A percentile compares a stretch with the other conserved stretches of the same genome.
Conservation (phyloP, 1,140 invertebrate species). For the Bombus turneri region DNA sequence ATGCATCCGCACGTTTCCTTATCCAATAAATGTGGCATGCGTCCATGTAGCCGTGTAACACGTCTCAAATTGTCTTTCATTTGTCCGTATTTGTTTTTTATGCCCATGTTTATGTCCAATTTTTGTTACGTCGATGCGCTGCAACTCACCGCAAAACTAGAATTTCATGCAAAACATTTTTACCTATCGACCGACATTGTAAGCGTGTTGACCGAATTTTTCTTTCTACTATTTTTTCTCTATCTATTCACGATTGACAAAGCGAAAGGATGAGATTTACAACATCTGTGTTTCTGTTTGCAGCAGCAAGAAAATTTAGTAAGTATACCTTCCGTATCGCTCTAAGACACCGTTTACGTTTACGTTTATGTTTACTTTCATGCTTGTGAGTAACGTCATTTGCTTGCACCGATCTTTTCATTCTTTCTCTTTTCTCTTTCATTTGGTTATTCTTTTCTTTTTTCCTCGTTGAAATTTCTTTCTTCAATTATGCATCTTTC, state of each 20-base stretch:
- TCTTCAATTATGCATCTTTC: slow-evolving; percentile 4
- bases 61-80: slow-evolving; percentile 35
- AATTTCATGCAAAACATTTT: slow-evolving; percentile 19
- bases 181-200: slow-evolving; percentile 43
- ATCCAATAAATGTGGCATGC: slow-evolving; percentile 73
- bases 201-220: slow-evolving; percentile 15
- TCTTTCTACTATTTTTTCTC: background rate
- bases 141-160: background rate
- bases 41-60: slow-evolving; percentile 65
- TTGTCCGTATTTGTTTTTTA: slow-evolving; percentile 30
- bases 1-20: slow-evolving; percentile 72
- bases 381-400: slow-evolving; percentile 61
- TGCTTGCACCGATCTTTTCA: slow-evolving; percentile 10
- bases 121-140: slow-evolving; percentile 18
- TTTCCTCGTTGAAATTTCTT: background rate
- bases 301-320: slow-evolving; percentile 89
- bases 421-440: background rate
- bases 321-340: slow-evolving; percentile 82
- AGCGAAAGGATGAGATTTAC: slow-evolving; percentile 53
- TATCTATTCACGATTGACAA: slow-evolving; percentile 22
- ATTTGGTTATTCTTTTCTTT: background rate
- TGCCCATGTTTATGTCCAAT: background rate
- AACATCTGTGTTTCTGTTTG: slow-evolving; percentile 82
- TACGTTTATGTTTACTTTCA: background rate
- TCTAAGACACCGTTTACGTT: slow-evolving; percentile 47